Base-by-base conservation (phyloP, 1,140 invertebrate species). In the Agrilus planipennis region DNA sequence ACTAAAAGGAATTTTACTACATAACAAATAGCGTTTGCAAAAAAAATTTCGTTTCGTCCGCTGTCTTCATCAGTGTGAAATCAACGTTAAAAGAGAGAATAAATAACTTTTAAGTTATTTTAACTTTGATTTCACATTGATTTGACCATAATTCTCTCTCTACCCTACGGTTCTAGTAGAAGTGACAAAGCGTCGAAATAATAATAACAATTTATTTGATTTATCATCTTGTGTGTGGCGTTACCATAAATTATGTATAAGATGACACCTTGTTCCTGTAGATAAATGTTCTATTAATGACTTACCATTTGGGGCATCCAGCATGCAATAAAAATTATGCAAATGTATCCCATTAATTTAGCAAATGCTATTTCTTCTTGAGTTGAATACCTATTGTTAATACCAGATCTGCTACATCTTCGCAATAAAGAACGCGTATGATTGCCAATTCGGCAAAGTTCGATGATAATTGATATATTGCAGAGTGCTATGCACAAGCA, bases 241-340 rank as follows among this genome's bases (percentile, higher is more conserved):
- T n/a, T n/a, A n/a, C n/a, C n/a, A n/a, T n/a, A n/a, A n/a, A n/a
- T n/a, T n/a, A n/a, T n/a, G n/a, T n/a, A n/a, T n/a, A n/a, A n/a
- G n/a, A n/a, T n/a, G n/a, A 36, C 14, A 22, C 10, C 5, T 7
- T 20, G 11, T 36, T 22, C 6, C 5, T 21, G 15, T 9, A 39
- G 17, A 23, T 19, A 28, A 35, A 42, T 39, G 21, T 14, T 31
- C 7, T 10, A 7, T 31, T 3, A 28, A 18, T 7, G 12, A 60
- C 68, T 72, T 57, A 88, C 85, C 81, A 89, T 79, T 62, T 89
- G 84, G 2, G 86, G 85, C 64, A 86, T 72, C 85, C 85, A 89
- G 54, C 84, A 89, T 1, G 83, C 64, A 32, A 89, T 78, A 52
- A 87, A 88, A 2, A 82, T 76, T 28, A 87, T 75, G 30, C 83